Conservation (phyloP, 2,797 vertebrate species). For the Molothrus ater region DNA sequence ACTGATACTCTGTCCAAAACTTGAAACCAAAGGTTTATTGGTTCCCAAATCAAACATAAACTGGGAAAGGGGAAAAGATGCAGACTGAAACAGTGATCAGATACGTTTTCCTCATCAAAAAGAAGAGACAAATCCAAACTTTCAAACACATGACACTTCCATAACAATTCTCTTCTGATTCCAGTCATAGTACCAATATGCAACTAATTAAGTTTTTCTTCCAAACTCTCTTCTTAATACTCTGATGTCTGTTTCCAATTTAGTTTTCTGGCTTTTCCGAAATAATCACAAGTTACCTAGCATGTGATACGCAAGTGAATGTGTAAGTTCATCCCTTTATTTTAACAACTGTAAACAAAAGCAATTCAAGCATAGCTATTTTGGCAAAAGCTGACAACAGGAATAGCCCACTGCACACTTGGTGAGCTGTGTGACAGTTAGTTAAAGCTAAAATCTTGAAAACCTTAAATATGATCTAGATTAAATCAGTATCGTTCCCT, state of each 20-base stretch:
- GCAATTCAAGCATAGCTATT: neutral
- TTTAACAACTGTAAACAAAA: neutral
- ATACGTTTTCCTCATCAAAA: neutral
- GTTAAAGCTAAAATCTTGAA: neutral
- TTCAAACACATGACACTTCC: neutral
- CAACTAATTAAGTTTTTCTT: neutral
- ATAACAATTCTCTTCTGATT: neutral
- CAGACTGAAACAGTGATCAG: neutral
- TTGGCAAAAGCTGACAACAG: neutral
- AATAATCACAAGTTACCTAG: neutral
- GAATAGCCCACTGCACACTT: neutral
- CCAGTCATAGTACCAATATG: neutral
- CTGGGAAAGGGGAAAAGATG: neutral
- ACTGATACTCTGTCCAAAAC: neutral
- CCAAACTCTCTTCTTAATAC: neutral
- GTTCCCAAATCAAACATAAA: constrained; percentile 1
- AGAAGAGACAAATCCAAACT: neutral
- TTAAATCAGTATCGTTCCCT: neutral
- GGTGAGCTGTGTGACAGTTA: neutral
- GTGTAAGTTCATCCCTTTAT: neutral
- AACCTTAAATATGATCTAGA: neutral
- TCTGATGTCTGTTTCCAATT: neutral
- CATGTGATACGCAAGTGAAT: neutral
- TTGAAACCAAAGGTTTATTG: neutral
- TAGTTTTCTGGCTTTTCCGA: neutral